Conservation (phyloP, 2,113 vertebrate species). For the Synodontis membranacea region DNA sequence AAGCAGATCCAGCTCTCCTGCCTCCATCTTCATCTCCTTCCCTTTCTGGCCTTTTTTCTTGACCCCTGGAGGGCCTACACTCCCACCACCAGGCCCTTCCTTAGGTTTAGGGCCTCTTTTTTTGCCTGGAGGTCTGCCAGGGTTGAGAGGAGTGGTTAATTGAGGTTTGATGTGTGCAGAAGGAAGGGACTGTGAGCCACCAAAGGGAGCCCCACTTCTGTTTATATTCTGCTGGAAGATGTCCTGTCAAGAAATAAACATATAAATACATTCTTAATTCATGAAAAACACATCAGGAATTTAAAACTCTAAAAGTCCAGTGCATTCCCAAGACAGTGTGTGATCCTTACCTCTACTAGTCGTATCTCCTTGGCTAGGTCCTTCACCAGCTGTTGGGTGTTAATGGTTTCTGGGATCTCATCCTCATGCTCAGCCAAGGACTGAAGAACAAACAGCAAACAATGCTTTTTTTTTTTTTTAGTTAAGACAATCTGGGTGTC, state of each 20-base stretch:
- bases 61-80: conserved; percentile 60
- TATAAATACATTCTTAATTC: not conserved
- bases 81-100: conserved; percentile 63
- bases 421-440: conserved; percentile 83
- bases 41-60: conserved; percentile 82
- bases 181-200: conserved; percentile 67
- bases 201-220: conserved; percentile 79
- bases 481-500: not conserved
- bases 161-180: conserved; percentile 74
- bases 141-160: conserved; percentile 71
- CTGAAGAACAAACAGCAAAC: conserved; percentile 60
- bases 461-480: not conserved
- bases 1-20: conserved; percentile 81
- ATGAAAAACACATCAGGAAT: not conserved
- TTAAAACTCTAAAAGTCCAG: not conserved
- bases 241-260: conserved; percentile 69
- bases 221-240: conserved; percentile 89
- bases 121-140: conserved; percentile 77
- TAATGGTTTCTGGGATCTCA: conserved; percentile 88
- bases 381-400: conserved; percentile 85
- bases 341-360: conserved; percentile 81
- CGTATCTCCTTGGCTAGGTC: conserved; percentile 91
- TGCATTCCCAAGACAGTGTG: not conserved
- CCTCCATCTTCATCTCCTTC: conserved; percentile 71
- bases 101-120: conserved; percentile 82